Evolutionary conservation across 2,888 invertebrate species (phyloP).

Genomic region (Rhagonycha fulva): DNA sequence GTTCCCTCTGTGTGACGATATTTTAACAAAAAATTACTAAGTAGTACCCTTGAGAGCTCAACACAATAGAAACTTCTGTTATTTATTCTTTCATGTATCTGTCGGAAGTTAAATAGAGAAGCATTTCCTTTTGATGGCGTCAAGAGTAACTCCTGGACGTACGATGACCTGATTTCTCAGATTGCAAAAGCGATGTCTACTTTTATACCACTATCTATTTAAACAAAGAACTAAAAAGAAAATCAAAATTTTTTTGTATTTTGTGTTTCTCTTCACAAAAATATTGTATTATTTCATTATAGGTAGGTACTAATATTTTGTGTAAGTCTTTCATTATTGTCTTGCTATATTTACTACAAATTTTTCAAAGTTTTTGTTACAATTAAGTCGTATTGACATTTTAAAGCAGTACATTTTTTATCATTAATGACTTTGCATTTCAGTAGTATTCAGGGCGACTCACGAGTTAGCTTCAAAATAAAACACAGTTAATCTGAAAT

Average conservation of each 20-base stretch:
- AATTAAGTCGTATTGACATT: no score
- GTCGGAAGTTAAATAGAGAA: constrained; percentile 22
- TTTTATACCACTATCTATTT: neutral
- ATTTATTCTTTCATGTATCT: constrained; percentile 17
- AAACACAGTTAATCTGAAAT: no score
- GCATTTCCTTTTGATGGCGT: constrained; percentile 28
- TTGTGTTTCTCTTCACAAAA: neutral
- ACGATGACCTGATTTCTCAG: constrained; percentile 16
- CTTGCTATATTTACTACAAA: no score
- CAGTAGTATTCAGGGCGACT: no score
- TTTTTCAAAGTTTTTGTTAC: no score
- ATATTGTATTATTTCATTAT: no score
- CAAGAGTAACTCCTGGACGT: constrained; percentile 21
- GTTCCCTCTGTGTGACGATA: neutral
- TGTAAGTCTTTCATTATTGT: no score
- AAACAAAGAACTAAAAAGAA: neutral
- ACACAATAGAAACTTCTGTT: constrained; percentile 17
- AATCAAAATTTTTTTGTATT: neutral
- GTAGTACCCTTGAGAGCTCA: constrained; percentile 9
- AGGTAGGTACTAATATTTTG: no score
- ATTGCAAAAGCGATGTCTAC: neutral
- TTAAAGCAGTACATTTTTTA: no score
- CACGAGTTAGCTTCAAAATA: no score
- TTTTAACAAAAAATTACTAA: constrained; percentile 8
- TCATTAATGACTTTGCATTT: no score